Base-by-base conservation (phyloP, 2,113 vertebrate species). In the Tringa solitaria region DNA sequence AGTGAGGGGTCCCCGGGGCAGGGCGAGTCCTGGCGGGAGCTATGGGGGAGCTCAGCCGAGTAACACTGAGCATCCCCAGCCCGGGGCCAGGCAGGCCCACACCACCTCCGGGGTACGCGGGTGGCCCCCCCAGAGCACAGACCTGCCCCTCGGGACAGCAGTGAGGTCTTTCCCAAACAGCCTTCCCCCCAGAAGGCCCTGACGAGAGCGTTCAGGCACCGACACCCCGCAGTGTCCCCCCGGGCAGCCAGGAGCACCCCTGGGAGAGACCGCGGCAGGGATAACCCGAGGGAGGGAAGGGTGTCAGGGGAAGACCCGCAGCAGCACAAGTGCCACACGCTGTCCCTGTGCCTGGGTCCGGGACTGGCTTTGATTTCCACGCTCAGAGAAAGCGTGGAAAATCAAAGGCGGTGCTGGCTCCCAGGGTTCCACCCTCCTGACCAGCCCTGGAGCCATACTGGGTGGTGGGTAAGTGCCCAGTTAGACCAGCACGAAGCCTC, bases 161-260 rank as follows among this genome's bases (percentile, higher is more conserved):
- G 59, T 2, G 21, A 77, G 46, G 19, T 65, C 56, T 22, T 35
- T 57, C 56, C 69, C 43, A 22, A 4, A 6, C 19, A 67, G 56
- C 37, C n/a, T 14, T 19, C 8, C 22, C 45, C 0, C 3, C 27
- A 30, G 28, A 30, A 54, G 32, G 73, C 41, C 32, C 0, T 4
- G 22, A 11, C 27, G 48, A 39, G 46, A 41, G 15, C 0, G 0
- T 10, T 68, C 21, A 23, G 73, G 37, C 60, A 74, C 41, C 61
- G 24, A 21, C 23, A 37, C 1, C 9, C 21, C 1, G 0, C 0
- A 0, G 32, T 3, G 1, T 18, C 65, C 32, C 19, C 0, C 1
- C 0, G 0, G 64, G 21, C 43, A 46, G 61, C 53, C 1, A 3
- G 11, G 28, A 87, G 15, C 28, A 32, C 12, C 23, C 30, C 22